phyloP scores from a whole-genome alignment of 2,888 invertebrate genomes.

The Pseudococcus jackbeardsleyi region DNA sequence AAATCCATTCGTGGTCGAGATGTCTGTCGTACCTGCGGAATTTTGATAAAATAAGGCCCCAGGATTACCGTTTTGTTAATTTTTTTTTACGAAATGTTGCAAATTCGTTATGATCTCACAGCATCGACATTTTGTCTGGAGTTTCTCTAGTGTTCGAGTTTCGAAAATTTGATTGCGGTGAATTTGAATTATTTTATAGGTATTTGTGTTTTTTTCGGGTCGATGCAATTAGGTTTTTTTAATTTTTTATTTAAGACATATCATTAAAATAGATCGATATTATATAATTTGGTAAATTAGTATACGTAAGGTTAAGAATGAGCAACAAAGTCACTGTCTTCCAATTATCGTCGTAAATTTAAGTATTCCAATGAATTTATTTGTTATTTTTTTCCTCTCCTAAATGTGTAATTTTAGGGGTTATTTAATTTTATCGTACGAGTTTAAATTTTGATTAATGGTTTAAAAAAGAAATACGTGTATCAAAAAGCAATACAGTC shows the following conservation, averaged over 20 bases:
- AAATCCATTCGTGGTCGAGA: not conserved
- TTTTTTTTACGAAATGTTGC: conserved; percentile 9
- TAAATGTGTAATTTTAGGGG: not conserved
- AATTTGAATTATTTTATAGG: not conserved
- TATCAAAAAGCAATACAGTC: conserved; percentile 59
- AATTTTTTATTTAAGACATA: conserved; percentile 10
- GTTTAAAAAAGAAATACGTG: not conserved
- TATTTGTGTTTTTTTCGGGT: conserved; percentile 17
- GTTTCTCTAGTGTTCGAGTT: not conserved
- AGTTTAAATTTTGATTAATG: not conserved
- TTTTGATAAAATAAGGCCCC: not conserved
- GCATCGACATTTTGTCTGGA: not conserved
- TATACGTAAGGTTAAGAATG: conserved; percentile 51
- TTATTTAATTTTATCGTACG: not conserved
- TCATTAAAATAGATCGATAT: conserved; percentile 55
- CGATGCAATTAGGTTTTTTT: conserved; percentile 16
- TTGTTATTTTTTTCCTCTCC: not conserved
- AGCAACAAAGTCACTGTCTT: conserved; percentile 63
- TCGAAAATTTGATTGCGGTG: not conserved
- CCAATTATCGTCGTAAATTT: conserved; percentile 27
- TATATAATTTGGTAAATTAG: conserved; percentile 30
- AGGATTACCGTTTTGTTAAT: not conserved
- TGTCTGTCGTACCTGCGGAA: not conserved
- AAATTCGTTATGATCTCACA: conserved; percentile 14
- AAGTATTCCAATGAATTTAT: not conserved